Evolutionary conservation across 2,113 vertebrate species (phyloP).

Genomic region (Brevimyrus niger): DNA sequence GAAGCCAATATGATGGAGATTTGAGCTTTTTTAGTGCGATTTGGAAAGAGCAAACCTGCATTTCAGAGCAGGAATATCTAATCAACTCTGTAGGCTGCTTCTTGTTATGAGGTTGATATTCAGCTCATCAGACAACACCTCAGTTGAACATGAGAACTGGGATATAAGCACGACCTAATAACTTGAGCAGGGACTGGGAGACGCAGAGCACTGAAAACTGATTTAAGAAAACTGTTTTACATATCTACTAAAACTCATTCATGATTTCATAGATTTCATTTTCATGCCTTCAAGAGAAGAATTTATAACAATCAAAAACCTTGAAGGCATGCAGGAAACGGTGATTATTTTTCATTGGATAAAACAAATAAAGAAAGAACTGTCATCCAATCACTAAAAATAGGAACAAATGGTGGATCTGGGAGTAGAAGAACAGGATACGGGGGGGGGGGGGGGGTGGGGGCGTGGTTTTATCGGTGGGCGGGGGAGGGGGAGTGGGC

Average conservation of each 20-base stretch:
- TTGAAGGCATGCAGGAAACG: not conserved
- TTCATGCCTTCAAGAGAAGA: not conserved
- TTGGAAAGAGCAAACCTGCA: not conserved
- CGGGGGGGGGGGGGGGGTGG: too few species aligned
- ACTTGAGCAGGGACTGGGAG: not conserved
- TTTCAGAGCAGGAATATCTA: not conserved
- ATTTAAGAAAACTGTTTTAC: not conserved
- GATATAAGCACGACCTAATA: not conserved
- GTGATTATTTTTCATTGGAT: not conserved
- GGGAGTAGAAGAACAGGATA: not conserved
- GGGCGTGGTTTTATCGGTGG: too few species aligned
- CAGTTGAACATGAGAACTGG: not conserved
- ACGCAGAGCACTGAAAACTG: not conserved
- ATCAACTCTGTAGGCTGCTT: not conserved
- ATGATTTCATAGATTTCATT: not conserved
- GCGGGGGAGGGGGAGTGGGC: too few species aligned
- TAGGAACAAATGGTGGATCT: not conserved
- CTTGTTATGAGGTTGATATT: not conserved
- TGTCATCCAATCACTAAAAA: not conserved
- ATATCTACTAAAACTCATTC: not conserved
- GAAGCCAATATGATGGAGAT: not conserved
- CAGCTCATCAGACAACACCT: not conserved
- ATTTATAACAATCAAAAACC: not conserved
- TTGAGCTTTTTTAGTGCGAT: not conserved
- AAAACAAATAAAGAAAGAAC: not conserved